Evolutionary conservation across 1,140 invertebrate species (phyloP), one percentile per base, ranked within the genome.

Genomic region (Chlorops oryzae): DNA sequence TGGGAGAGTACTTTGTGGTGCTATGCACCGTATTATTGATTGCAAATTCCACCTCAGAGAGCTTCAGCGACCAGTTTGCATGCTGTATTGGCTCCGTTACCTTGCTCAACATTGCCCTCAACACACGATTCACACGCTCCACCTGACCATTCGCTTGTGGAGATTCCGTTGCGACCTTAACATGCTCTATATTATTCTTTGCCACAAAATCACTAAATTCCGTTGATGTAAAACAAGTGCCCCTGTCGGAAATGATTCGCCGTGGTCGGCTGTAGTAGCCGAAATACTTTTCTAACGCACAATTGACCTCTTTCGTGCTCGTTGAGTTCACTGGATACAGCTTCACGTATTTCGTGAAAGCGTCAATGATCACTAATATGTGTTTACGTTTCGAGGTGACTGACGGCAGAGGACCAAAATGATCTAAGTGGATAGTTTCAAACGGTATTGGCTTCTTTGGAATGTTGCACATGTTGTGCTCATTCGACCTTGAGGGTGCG

Each of bases 171-270:
- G 51, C 46, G 5, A 50, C 43, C 18, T 44, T 32, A 10, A 49
- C 20, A 34, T 56, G n/a, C n/a, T n/a, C n/a, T n/a, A n/a, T n/a
- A 50, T 3, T 48, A n/a, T n/a, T n/a, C n/a, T n/a, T n/a, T n/a
- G n/a, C 13, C 3, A 53, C 6, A 44, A 53, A 58, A 9, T 54
- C 43, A 17, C 42, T 27, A 50, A 61, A 61, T 18, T 59, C 55
- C 2, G 34, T n/a, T 18, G 59, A 62, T n/a, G 51, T 62, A 43
- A 63, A 66, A 46, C 28, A 38, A 12, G 54, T 55, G 27, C 59
- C 61, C 38, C 60, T 47, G 51, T 64, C 59, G 6, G 55, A 54
- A 9, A 64, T 55, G 17, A 66, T 47, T 22, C 35, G 35, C 18
- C 35, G 40, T 9, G 40, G 22, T 37, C 51, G 18, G 44, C 61